Conservation (phyloP, 2,888 invertebrate genomes). For the Acrobasis suavella region DNA sequence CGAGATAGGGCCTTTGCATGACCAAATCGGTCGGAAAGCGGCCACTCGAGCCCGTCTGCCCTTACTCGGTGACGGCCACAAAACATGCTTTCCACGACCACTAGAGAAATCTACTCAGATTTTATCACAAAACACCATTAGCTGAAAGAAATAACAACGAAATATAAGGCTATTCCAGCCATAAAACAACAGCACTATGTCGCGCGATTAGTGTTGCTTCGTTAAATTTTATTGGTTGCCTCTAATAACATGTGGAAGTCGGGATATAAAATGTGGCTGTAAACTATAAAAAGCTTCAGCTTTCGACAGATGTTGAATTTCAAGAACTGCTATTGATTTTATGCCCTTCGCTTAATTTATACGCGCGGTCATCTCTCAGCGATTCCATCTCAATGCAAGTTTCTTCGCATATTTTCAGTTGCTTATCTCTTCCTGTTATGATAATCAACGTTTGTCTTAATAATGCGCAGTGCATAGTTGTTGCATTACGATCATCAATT, state of each 20-base stretch:
- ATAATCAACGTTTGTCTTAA: background rate
- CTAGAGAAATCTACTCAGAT: conserved; percentile 16
- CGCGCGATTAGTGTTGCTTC: conserved; percentile 50
- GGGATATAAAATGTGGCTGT: conserved; percentile 43
- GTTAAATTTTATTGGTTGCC: conserved; percentile 50
- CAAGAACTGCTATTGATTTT: conserved; percentile 43
- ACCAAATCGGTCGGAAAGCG: conserved; percentile 42
- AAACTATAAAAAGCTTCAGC: conserved; percentile 55
- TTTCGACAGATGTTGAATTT: conserved; percentile 54
- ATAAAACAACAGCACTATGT: conserved; percentile 50
- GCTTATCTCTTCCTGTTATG: conserved; percentile 9
- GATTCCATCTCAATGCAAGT: background rate
- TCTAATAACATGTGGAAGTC: conserved; percentile 48
- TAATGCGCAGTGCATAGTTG: conserved; percentile 1
- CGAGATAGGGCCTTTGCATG: conserved; percentile 42
- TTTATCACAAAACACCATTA: conserved; percentile 19
- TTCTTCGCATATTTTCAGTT: conserved; percentile 9
- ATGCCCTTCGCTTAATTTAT: conserved; percentile 43
- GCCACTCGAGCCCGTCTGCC: conserved; percentile 34
- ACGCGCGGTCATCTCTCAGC: conserved; percentile 27
- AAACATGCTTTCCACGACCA: conserved; percentile 23
- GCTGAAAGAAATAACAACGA: conserved; percentile 34
- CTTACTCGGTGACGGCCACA: conserved; percentile 31
- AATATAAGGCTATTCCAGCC: conserved; percentile 35
- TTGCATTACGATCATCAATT: conserved; percentile 6